These are phyloP conservation scores for Trachelus tabidus DNA, from an alignment of 2,888 invertebrate genomes.

Conservation along the genomic window DNA sequence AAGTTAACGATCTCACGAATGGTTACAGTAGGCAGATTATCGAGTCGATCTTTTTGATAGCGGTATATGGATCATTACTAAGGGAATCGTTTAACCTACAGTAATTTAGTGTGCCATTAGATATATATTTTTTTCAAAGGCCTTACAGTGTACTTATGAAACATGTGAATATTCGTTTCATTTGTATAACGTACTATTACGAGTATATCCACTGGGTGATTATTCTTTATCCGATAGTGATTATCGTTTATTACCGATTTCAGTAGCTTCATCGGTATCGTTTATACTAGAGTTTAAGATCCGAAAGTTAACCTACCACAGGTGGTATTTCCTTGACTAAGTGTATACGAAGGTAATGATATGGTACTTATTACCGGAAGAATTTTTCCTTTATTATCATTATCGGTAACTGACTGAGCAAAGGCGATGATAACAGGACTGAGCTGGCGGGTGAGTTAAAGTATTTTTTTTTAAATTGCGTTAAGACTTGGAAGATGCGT, in stretches of 20 bases:
- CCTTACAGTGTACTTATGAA: background rate
- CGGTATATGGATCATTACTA: background rate
- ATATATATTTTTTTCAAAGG: background rate
- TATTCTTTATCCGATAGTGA: background rate
- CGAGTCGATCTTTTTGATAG: background rate
- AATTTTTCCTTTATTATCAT: background rate
- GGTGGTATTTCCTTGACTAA: background rate
- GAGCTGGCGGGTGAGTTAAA: background rate
- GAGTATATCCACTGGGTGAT: background rate
- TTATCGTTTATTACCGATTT: background rate
- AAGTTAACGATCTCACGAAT: background rate
- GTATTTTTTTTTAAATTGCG: background rate
- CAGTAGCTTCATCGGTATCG: background rate
- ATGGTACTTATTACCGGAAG: background rate
- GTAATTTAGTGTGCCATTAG: background rate
- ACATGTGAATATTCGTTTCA: background rate
- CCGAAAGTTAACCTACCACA: background rate
- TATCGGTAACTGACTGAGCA: background rate
- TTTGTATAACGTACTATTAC: background rate
- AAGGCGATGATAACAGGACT: background rate
- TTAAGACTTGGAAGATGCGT: slow-evolving; percentile 31
- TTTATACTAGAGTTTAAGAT: background rate
- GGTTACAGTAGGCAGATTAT: background rate
- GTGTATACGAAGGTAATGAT: background rate
- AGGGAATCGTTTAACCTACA: background rate